phyloP scores from a whole-genome alignment of 2,113 vertebrate species.

The Athene cunicularia region DNA sequence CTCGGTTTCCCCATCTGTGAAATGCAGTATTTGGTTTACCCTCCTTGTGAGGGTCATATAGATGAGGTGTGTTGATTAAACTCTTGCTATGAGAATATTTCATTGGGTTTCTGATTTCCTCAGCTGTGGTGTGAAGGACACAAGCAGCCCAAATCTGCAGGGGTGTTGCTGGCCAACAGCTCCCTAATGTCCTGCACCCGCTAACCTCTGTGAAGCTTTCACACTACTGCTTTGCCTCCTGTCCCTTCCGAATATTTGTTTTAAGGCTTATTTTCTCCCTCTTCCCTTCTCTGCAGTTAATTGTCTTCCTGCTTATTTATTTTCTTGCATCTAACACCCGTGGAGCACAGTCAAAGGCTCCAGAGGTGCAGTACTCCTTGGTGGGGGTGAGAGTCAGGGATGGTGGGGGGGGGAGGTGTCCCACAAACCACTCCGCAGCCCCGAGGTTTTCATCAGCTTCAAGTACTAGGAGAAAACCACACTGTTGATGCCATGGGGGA shows the following conservation, averaged over 20 bases:
- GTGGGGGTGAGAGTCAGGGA: neutral
- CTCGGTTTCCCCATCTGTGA: neutral
- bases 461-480: neutral
- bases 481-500: neutral
- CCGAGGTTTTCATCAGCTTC: neutral
- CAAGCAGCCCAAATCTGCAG: neutral
- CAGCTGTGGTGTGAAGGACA: fast-evolving
- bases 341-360: neutral
- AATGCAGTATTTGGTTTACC: neutral
- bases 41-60: neutral
- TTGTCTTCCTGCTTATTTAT: neutral
- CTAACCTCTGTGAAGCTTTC: neutral
- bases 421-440: fast-evolving
- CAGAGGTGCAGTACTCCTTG: neutral
- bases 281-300: neutral
- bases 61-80: neutral
- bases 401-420: fast-evolving
- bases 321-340: fast-evolving
- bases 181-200: neutral
- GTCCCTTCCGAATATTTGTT: neutral
- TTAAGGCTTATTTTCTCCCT: neutral
- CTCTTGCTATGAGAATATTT: neutral
- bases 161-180: neutral
- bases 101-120: neutral
- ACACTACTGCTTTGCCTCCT: neutral